These are phyloP conservation scores for Antheraea pernyi DNA, from an alignment of 1,140 invertebrate genomes.

Conservation along the genomic window DNA sequence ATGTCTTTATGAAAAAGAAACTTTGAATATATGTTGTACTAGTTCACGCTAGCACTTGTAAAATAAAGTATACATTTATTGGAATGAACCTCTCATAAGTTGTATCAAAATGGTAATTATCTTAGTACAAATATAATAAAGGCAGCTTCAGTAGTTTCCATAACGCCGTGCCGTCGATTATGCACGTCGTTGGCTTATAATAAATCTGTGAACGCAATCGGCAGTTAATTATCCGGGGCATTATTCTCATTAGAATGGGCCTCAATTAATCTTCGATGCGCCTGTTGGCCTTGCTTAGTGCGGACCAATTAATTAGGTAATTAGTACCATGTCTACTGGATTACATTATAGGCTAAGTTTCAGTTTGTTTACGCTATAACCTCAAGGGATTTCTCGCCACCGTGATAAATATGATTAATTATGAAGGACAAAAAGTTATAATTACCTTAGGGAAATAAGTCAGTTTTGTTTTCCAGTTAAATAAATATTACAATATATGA, in stretches of 20 bases:
- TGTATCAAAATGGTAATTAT: constrained; percentile 12
- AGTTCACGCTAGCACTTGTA: too few relatives aligned
- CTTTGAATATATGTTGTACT: too few relatives aligned
- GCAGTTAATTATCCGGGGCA: constrained; percentile 19
- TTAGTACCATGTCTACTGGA: constrained; percentile 5
- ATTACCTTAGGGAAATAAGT: not conserved
- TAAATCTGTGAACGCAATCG: constrained; percentile 56
- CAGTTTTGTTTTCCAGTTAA: not conserved
- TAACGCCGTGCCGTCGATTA: constrained; percentile 70
- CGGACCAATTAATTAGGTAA: constrained; percentile 10
- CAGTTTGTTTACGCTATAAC: not conserved
- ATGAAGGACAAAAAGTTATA: not conserved
- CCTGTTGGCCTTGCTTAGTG: constrained; percentile 16
- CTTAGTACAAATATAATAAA: constrained; percentile 72
- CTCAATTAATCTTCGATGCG: constrained; percentile 20
- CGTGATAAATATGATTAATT: not conserved
- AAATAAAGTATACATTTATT: too few relatives aligned
- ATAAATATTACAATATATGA: not conserved
- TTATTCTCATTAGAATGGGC: constrained; percentile 25
- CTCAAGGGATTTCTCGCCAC: not conserved
- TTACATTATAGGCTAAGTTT: not conserved
- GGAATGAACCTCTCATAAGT: too few relatives aligned
- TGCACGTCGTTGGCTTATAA: constrained; percentile 73
- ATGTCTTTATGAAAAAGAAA: too few relatives aligned
- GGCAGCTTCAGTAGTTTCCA: constrained; percentile 73